Evolutionary conservation across 2,797 vertebrate species (phyloP), one percentile per base, ranked within the genome.

Genomic region (Bradypodion pumilum): DNA sequence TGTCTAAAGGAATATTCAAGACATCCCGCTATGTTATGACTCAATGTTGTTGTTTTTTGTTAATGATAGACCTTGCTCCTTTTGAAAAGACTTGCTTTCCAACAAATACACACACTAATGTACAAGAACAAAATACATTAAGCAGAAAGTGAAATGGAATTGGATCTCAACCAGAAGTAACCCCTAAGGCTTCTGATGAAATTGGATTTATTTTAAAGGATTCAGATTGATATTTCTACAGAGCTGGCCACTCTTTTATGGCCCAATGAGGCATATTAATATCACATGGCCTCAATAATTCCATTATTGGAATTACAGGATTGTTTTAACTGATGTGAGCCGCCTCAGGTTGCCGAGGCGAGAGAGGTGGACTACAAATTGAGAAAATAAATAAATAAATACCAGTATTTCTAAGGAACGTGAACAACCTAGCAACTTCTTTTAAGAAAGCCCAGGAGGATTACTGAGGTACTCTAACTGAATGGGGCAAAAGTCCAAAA

Each of bases 11-110:
- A 8, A 0, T 63, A n/a, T 89, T 87, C 68, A 21, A 37, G 49
- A 13, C 29, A 40, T 12, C 49, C 44, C 66, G 3, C 5, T 21
- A 82, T 70, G 81, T 91, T 52, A 65, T 70, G 0, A 63, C 59
- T 81, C 77, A 81, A 86, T 74, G 1, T 5, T 69, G 68, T 85
- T 70, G 21, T 4, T 81, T n/a, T n/a, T 84, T 87, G 1, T 74
- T 80, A 74, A 74, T 59, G 3, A 6, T 1, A 84, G 82, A 49
- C 66, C 56, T 80, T 85, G 56, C 82, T 84, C 32, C 46, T 16
- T 89, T 79, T 89, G 70, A 19, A 5, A 62, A 73, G 8, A 52
- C 16, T 19, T 74, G n/a, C 1, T 86, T 1, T 79, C 74, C 52
- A 46, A n/a, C 63, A 80, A 89, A 86, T 42, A 0, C 0, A 4